Conservation (phyloP, 2,888 invertebrate species). For the Corbicula japonica region DNA sequence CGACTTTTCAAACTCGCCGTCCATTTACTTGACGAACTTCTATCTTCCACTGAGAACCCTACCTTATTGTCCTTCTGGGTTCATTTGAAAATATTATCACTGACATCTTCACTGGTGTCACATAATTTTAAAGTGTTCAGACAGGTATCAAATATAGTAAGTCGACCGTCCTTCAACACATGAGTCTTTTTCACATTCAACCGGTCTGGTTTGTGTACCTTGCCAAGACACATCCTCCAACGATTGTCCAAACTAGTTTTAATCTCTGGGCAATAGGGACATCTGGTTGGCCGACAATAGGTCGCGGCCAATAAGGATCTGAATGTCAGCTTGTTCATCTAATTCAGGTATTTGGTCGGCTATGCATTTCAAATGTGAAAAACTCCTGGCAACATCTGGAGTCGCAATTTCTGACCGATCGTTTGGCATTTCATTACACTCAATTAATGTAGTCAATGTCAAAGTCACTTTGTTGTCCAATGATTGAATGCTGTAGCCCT, state of each 20-base stretch:
- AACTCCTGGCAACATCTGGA: constrained; percentile 44
- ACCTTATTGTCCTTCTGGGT: constrained; percentile 17
- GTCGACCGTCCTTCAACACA: constrained; percentile 23
- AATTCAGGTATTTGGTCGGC: constrained; percentile 48
- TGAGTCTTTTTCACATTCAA: constrained; percentile 42
- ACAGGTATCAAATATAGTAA: constrained; percentile 43
- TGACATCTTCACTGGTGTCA: background rate
- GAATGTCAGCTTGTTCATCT: constrained; percentile 36
- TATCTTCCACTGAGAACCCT: constrained; percentile 57
- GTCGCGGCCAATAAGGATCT: constrained; percentile 43
- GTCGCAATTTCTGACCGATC: constrained; percentile 22
- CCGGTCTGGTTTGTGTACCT: constrained; percentile 28
- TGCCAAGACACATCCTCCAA: constrained; percentile 60
- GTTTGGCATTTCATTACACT: background rate
- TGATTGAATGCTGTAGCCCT: background rate
- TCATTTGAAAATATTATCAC: constrained; percentile 16
- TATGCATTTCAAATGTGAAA: constrained; percentile 48
- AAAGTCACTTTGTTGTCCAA: background rate
- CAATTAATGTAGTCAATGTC: background rate
- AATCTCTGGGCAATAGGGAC: constrained; percentile 44
- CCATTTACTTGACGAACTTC: constrained; percentile 41
- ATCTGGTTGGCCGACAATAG: constrained; percentile 38
- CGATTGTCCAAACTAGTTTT: constrained; percentile 44
- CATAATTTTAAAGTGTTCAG: constrained; percentile 8
- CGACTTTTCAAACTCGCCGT: constrained; percentile 30